Conservation (phyloP, 2,888 invertebrate species). For the Caenorhabditis wallacei region DNA sequence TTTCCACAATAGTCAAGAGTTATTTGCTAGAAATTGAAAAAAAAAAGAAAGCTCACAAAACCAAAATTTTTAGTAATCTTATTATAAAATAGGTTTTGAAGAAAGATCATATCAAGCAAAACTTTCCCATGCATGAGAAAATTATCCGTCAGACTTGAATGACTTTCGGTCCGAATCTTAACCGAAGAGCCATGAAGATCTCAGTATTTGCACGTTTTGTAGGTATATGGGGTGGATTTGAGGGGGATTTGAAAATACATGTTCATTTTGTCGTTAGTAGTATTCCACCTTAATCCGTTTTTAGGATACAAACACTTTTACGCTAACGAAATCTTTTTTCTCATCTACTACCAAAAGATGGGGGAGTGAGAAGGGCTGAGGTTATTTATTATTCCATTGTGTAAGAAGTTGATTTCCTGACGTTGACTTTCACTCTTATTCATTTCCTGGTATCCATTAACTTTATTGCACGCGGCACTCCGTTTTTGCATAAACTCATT, state of each 20-base stretch:
- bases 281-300: background rate
- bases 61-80: background rate
- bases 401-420: slow-evolving; percentile 60
- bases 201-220: background rate
- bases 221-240: background rate
- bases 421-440: slow-evolving; percentile 48
- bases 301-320: background rate
- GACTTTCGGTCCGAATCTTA: background rate
- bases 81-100: background rate
- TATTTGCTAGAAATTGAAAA: background rate
- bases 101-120: background rate
- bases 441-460: slow-evolving; percentile 57
- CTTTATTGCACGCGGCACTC: slow-evolving; percentile 41
- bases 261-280: background rate
- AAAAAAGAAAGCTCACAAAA: background rate
- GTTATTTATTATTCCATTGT: slow-evolving; percentile 64
- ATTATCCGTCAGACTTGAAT: background rate
- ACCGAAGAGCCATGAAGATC: background rate
- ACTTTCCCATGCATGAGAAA: slow-evolving; percentile 2
- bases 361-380: slow-evolving; percentile 15
- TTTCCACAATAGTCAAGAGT: background rate
- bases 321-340: slow-evolving; percentile 9
- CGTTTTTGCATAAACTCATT: slow-evolving; percentile 33
- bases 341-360: background rate
- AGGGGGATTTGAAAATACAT: background rate